Evolutionary conservation across 2,797 vertebrate species (phyloP).

Genomic region (Phataginus tetradactyla): DNA sequence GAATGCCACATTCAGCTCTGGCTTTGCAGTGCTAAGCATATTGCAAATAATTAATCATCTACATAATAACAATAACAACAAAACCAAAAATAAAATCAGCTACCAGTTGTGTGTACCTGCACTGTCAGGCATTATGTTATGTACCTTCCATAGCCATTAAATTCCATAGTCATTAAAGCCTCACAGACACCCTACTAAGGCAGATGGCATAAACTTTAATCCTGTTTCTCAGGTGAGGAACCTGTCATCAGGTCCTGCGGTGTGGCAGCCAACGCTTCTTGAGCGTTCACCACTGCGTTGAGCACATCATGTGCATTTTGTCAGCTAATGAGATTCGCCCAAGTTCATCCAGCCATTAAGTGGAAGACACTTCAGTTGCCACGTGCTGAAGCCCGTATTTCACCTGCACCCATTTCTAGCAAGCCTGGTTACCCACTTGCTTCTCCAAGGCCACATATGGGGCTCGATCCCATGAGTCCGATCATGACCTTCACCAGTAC

Average conservation of each 20-base stretch:
- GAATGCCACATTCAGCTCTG: not conserved
- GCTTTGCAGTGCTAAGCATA: not conserved
- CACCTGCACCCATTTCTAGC: too few species aligned
- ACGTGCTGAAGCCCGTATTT: fast-evolving
- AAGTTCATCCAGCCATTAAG: not conserved
- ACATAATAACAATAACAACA: too few species aligned
- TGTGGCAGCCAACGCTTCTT: not conserved
- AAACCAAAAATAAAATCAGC: too few species aligned
- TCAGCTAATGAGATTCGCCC: not conserved
- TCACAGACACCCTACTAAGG: not conserved
- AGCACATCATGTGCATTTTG: fast-evolving
- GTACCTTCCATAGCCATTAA: not conserved
- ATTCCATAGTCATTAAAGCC: not conserved
- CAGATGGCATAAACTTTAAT: fast-evolving
- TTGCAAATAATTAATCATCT: not conserved
- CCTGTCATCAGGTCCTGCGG: fast-evolving
- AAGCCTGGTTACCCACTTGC: not conserved
- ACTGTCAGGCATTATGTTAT: fast-evolving
- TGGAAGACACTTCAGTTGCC: not conserved
- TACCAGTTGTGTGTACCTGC: fast-evolving
- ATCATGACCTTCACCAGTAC: fast-evolving
- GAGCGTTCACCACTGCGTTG: fast-evolving
- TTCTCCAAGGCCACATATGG: not conserved
- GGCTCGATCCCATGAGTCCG: not conserved
- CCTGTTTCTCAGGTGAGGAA: not conserved